These are phyloP conservation scores for Bolinopsis microptera DNA, from an alignment of 37 sponge, comb jelly and placozoan species.

Conservation along the genomic window DNA sequence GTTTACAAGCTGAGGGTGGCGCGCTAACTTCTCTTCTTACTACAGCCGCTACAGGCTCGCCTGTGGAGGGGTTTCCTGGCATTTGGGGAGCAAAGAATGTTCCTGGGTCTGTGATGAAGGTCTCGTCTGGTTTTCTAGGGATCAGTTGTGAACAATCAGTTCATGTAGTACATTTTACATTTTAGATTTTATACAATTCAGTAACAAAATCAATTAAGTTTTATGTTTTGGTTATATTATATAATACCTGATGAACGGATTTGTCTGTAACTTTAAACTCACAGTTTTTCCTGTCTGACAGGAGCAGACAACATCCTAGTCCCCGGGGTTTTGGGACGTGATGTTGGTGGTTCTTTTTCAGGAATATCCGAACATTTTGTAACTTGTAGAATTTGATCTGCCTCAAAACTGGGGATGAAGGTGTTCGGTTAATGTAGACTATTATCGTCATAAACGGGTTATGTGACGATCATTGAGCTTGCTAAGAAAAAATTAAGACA, in stretches of 20 bases:
- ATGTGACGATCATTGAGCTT: too few relatives aligned
- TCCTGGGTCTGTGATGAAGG: conserved; percentile 13
- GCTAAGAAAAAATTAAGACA: too few relatives aligned
- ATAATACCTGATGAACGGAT: too few relatives aligned
- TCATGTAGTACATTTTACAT: too few relatives aligned
- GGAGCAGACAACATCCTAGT: background rate
- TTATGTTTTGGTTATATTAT: too few relatives aligned
- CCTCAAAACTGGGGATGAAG: background rate
- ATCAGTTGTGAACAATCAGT: too few relatives aligned
- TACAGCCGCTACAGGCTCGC: conserved; percentile 34
- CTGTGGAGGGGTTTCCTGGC: background rate
- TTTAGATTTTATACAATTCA: too few relatives aligned
- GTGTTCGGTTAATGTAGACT: too few relatives aligned
- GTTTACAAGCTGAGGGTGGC: conserved; percentile 5
- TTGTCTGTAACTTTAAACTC: too few relatives aligned
- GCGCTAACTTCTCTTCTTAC: background rate
- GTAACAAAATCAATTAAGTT: too few relatives aligned
- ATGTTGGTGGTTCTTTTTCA: background rate
- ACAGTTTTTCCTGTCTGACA: background rate
- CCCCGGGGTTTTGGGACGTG: background rate
- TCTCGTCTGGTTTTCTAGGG: conserved; percentile 46
- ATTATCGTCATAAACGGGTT: too few relatives aligned
- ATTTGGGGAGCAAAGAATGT: conserved; percentile 12
- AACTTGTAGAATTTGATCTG: conserved; percentile 47
- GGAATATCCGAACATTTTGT: background rate